Conservation (phyloP, 2,888 invertebrate genomes). For the Phytoseiulus persimilis region DNA sequence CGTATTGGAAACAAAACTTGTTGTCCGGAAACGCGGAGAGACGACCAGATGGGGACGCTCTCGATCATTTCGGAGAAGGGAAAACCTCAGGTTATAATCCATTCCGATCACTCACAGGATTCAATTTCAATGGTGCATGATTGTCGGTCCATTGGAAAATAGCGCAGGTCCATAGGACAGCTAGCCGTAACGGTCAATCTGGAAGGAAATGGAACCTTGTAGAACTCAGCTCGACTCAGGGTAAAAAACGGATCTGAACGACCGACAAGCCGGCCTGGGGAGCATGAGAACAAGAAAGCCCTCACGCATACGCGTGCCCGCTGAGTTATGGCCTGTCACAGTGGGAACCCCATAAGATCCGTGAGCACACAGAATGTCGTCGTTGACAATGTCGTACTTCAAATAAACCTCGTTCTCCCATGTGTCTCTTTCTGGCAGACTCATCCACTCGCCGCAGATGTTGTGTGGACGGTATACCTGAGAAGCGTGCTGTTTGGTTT, state of each 20-base stretch:
- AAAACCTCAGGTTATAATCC: no score
- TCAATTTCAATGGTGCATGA: conserved; percentile 89
- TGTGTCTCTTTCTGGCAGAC: neutral
- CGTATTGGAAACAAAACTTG: neutral
- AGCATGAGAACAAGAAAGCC: neutral
- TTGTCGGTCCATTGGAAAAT: conserved; percentile 92
- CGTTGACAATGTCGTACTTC: neutral
- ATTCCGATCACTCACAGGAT: conserved; percentile 75
- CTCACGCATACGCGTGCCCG: neutral
- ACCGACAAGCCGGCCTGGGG: neutral
- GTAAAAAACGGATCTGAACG: neutral
- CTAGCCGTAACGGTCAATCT: conserved; percentile 89
- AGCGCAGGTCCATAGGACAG: conserved; percentile 90
- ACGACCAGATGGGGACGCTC: no score
- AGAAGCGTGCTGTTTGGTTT: neutral
- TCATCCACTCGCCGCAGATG: neutral
- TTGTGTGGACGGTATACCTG: neutral
- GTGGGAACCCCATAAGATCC: neutral
- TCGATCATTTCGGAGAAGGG: no score
- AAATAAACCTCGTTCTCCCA: neutral
- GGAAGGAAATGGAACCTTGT: conserved; percentile 45
- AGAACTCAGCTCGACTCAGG: neutral
- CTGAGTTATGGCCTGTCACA: neutral
- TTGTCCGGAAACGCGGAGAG: neutral
- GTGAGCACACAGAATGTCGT: neutral